These are phyloP conservation scores for Thalassoma bifasciatum DNA, from an alignment of 2,113 vertebrate genomes.

Conservation along the genomic window DNA sequence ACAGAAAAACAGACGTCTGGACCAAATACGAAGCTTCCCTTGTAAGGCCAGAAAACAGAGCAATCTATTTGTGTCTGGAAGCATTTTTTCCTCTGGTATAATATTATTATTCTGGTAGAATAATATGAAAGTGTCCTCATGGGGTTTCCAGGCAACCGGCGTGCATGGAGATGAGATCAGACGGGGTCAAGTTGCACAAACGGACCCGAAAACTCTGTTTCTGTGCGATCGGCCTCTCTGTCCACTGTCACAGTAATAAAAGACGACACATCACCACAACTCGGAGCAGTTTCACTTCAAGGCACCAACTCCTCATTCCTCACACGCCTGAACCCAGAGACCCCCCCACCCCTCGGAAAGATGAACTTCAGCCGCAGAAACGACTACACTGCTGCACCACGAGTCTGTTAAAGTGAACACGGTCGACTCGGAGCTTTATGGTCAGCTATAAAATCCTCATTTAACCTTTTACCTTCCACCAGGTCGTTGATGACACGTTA, in stretches of 20 bases:
- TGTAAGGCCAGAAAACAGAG: conserved; percentile 62
- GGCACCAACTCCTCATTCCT: conserved; percentile 10
- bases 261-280: conserved; percentile 19
- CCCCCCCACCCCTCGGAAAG: neutral
- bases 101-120: conserved; percentile 49
- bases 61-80: conserved; percentile 41
- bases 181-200: conserved; percentile 58
- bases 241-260: conserved; percentile 50
- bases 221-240: conserved; percentile 13
- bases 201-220: conserved; percentile 25
- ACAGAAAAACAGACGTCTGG: conserved; percentile 9
- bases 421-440: conserved; percentile 40
- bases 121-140: conserved; percentile 43
- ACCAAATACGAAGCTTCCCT: conserved; percentile 46
- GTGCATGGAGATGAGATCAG: conserved; percentile 45
- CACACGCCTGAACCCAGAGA: conserved; percentile 9
- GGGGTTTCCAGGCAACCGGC: conserved; percentile 54
- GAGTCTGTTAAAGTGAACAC: conserved; percentile 52
- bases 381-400: conserved; percentile 48
- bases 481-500: no score
- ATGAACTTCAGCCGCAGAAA: conserved; percentile 56
- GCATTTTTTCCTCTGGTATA: conserved; percentile 59
- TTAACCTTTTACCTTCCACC: no score
- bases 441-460: conserved; percentile 42
- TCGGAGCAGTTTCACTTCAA: conserved; percentile 7